phyloP scores from a whole-genome alignment of 2,888 invertebrate species.

The Philereme vetulata region DNA sequence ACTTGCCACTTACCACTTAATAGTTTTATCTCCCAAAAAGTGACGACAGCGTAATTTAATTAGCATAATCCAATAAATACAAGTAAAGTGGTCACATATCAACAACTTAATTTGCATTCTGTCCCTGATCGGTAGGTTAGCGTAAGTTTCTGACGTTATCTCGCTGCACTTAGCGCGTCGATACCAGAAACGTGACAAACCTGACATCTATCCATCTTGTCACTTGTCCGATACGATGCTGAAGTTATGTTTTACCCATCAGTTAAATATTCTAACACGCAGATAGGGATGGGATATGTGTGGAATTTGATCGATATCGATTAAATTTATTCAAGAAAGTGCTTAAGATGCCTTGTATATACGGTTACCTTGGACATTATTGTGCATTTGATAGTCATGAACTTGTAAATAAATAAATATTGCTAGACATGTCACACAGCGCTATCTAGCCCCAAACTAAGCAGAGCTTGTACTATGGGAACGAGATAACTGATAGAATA shows the following conservation, averaged over 20 bases:
- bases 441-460: no score
- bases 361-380: no score
- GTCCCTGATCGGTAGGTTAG: constrained; percentile 42
- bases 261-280: constrained; percentile 16
- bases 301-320: constrained; percentile 22
- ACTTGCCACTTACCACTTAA: constrained; percentile 3
- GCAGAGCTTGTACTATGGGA: no score
- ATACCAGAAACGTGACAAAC: constrained; percentile 56
- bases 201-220: constrained; percentile 69
- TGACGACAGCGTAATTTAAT: constrained; percentile 23
- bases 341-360: no score
- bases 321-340: neutral
- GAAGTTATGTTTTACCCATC: constrained; percentile 27
- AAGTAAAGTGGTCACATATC: constrained; percentile 48
- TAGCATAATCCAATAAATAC: constrained; percentile 53
- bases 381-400: no score
- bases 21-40: constrained; percentile 18
- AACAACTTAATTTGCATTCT: constrained; percentile 63
- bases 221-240: constrained; percentile 52
- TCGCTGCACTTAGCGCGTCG: constrained; percentile 63
- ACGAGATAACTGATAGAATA: no score
- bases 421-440: no score
- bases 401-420: no score
- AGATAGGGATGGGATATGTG: constrained; percentile 13
- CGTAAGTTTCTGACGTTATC: no score